Percentiles rank a stretch among this genome's conserved stretches.
phyloP scores from a whole-genome alignment of 2,888 invertebrate genomes.

The Plebejus anna region DNA sequence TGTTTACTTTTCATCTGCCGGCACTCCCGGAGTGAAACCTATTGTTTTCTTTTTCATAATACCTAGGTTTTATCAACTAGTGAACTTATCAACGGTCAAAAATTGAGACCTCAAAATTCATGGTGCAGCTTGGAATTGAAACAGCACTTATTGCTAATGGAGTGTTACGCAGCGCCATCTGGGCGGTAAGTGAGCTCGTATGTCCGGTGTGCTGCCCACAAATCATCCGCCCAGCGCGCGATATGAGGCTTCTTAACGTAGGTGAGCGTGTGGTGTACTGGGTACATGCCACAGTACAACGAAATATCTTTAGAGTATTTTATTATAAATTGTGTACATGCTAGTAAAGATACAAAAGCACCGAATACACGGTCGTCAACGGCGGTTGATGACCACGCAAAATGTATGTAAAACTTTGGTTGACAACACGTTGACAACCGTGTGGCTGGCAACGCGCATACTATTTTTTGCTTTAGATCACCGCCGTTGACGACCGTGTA shows the following conservation, averaged over 20 bases:
- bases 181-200: constrained; percentile 39
- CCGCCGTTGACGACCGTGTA: too few species aligned
- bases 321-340: background rate
- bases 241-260: constrained; percentile 60
- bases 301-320: background rate
- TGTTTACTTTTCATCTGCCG: too few species aligned
- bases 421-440: too few species aligned
- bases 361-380: too few species aligned
- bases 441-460: too few species aligned
- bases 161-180: constrained; percentile 40
- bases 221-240: constrained; percentile 53
- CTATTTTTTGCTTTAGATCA: too few species aligned
- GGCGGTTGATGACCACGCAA: too few species aligned
- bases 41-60: background rate
- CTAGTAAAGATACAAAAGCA: too few species aligned
- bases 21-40: too few species aligned
- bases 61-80: background rate
- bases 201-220: constrained; percentile 54
- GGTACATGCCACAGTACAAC: constrained; percentile 28
- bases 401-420: too few species aligned
- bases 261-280: constrained; percentile 42
- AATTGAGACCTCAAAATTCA: constrained; percentile 1
- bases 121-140: constrained; percentile 19
- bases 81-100: background rate
- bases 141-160: constrained; percentile 30